A percentile compares a stretch with the other conserved stretches of the same genome.
Conservation (phyloP, 2,888 invertebrate genomes). For the Thyatira batis region DNA sequence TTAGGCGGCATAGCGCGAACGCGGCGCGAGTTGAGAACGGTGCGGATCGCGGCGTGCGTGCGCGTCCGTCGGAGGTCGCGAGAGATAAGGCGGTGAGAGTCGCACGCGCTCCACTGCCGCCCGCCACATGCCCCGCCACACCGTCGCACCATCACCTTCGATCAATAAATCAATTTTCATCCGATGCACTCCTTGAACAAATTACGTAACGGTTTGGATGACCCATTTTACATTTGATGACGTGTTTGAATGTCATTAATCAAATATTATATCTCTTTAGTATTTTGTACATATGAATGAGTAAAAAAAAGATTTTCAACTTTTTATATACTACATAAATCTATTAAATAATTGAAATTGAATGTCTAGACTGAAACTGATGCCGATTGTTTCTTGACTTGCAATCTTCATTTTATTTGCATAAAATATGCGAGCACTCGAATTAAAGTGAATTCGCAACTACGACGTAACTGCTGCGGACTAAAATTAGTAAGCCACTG, state of each 20-base stretch:
- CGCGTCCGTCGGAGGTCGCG: conserved; percentile 81
- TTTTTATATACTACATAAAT: conserved; percentile 13
- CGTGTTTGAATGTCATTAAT: conserved; percentile 17
- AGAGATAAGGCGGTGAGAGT: conserved; percentile 81
- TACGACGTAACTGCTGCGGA: conserved; percentile 66
- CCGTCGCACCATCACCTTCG: conserved; percentile 63
- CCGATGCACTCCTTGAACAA: conserved; percentile 64
- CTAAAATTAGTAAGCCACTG: conserved; percentile 73
- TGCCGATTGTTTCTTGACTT: conserved; percentile 55
- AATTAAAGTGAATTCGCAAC: conserved; percentile 61
- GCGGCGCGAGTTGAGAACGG: conserved; percentile 54
- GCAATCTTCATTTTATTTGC: conserved; percentile 64
- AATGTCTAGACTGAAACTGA: conserved; percentile 49
- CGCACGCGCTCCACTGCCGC: conserved; percentile 65
- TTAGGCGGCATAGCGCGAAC: conserved; percentile 71
- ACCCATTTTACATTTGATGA: conserved; percentile 45
- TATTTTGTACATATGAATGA: background rate
- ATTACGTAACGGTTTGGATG: conserved; percentile 75
- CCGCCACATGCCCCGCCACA: conserved; percentile 57
- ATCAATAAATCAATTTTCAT: conserved; percentile 71
- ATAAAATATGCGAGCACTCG: conserved; percentile 70
- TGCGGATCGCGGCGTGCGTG: conserved; percentile 68
- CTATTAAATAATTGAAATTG: conserved; percentile 27
- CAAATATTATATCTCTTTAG: conserved; percentile 8
- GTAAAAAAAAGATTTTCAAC: background rate